Conservation (phyloP, 2,888 invertebrate genomes). For the Andrena minutula region DNA sequence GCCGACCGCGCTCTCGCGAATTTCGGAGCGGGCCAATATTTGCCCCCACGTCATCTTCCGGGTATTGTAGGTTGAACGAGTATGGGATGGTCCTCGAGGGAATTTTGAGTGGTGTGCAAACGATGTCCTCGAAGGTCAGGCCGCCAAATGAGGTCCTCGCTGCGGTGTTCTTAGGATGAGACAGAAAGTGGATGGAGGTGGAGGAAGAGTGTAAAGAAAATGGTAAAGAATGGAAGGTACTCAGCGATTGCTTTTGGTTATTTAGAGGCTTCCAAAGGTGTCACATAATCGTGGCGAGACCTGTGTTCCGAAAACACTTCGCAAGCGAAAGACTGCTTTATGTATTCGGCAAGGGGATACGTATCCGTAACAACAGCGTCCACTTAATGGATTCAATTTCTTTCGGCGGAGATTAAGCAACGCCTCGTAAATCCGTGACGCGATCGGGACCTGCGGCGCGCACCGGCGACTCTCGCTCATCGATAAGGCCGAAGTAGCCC, state of each 20-base stretch:
- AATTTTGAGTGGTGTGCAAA: neutral
- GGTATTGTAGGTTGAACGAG: neutral
- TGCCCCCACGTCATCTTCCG: conserved; percentile 18
- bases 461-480: conserved; percentile 34
- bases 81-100: neutral
- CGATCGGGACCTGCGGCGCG: neutral
- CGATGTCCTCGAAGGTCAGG: neutral
- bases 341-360: neutral
- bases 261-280: no score
- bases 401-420: conserved; percentile 14
- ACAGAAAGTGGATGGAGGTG: neutral
- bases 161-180: neutral
- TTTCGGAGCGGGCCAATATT: conserved; percentile 17
- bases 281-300: no score
- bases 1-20: conserved; percentile 1
- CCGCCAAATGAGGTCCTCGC: neutral
- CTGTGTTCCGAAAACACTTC: neutral
- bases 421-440: conserved; percentile 6
- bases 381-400: conserved; percentile 31
- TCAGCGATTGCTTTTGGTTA: no score
- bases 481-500: conserved; percentile 12
- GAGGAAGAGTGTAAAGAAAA: no score
- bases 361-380: neutral
- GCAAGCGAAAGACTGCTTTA: neutral
- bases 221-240: no score